Evolutionary conservation across 1,140 invertebrate genomes (phyloP).

Genomic region (Elymnias hypermnestra): DNA sequence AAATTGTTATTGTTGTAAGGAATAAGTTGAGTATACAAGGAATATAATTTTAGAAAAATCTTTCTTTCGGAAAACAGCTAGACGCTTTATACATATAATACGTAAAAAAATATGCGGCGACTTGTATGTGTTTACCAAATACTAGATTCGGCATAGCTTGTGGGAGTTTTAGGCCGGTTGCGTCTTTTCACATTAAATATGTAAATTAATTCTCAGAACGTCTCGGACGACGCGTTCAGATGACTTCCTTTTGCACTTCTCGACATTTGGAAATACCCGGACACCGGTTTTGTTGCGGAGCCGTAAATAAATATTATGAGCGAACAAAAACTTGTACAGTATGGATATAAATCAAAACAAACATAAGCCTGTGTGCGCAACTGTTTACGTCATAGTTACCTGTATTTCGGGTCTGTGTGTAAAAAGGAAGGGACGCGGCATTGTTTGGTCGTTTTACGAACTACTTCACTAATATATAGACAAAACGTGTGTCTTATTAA

Average conservation of each 20-base stretch:
- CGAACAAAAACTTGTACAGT: neutral
- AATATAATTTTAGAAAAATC: no score
- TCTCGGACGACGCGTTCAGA: slow-evolving; percentile 35
- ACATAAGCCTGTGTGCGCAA: neutral
- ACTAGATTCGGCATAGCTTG: neutral
- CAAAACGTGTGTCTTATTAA: no score
- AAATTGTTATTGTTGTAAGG: no score
- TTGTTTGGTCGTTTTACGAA: neutral
- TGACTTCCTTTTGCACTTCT: slow-evolving; percentile 47
- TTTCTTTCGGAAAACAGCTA: no score
- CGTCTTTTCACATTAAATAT: slow-evolving; percentile 38
- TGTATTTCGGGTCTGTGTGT: no score
- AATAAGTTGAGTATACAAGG: no score
- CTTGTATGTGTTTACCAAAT: no score
- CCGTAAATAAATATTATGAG: slow-evolving; percentile 1
- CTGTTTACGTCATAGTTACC: neutral
- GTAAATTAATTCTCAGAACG: slow-evolving; percentile 59
- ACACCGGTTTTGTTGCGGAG: slow-evolving; percentile 12
- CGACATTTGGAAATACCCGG: slow-evolving; percentile 45
- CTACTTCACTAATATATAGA: no score
- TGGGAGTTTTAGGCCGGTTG: slow-evolving; percentile 1
- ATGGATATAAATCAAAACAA: slow-evolving; percentile 4
- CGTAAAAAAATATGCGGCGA: no score
- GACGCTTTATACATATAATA: no score
- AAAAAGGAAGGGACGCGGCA: no score